Percentiles rank a stretch among this genome's conserved stretches.
Evolutionary conservation across 1,140 invertebrate genomes (phyloP).

Genomic region (Leptestheria dahalacensis): DNA sequence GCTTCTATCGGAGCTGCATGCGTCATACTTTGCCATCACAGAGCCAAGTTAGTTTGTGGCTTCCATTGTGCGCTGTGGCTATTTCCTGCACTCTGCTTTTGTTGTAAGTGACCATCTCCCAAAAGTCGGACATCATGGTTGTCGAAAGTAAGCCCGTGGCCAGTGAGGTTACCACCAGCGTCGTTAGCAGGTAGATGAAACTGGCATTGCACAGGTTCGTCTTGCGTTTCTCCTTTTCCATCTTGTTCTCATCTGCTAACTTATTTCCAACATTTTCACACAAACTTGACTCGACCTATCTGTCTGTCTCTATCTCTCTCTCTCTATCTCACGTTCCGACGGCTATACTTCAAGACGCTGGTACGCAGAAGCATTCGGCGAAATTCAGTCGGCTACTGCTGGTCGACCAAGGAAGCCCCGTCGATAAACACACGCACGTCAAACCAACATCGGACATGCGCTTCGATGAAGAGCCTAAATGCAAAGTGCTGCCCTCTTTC

Average conservation of each 20-base stretch:
- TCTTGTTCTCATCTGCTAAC: no score
- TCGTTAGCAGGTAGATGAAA: conserved; percentile 28
- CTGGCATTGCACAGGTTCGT: conserved; percentile 15
- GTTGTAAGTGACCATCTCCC: conserved; percentile 67
- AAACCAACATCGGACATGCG: not conserved
- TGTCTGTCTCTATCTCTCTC: not conserved
- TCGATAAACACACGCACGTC: not conserved
- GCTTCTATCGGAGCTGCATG: no score
- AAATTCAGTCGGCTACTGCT: not conserved
- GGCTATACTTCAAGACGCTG: not conserved
- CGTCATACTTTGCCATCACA: conserved; percentile 35
- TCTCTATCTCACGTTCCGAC: not conserved
- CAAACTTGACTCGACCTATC: not conserved
- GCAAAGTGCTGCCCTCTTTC: not conserved
- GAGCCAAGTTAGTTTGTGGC: conserved; percentile 40
- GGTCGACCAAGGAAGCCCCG: not conserved
- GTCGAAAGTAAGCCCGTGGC: conserved; percentile 60
- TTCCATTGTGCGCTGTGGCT: conserved; percentile 20
- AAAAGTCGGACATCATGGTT: conserved; percentile 70
- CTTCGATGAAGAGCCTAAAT: not conserved
- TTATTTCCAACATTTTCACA: no score
- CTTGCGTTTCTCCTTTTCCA: not conserved
- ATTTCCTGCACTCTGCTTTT: conserved; percentile 23
- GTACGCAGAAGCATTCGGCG: not conserved
- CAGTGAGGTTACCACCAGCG: conserved; percentile 36